phyloP scores from a whole-genome alignment of 2,113 vertebrate genomes.

The Anhinga rufa region DNA sequence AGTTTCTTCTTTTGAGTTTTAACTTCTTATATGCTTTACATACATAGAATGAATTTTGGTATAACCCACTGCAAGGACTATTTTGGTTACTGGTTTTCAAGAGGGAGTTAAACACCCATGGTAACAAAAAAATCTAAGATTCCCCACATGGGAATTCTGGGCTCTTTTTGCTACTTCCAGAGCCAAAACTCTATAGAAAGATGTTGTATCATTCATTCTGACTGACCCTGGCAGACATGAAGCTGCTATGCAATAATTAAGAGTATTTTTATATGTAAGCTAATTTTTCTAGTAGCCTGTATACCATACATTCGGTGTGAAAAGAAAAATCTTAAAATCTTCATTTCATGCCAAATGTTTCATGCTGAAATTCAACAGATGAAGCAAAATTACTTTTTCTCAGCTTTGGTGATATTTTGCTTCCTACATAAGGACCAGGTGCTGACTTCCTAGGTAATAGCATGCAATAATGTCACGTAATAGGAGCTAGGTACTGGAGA shows the following conservation, averaged over 20 bases:
- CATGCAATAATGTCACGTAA: neutral
- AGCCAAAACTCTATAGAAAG: neutral
- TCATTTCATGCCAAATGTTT: neutral
- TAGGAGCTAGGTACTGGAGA: neutral
- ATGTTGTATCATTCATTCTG: neutral
- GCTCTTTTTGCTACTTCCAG: neutral
- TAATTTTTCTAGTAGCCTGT: neutral
- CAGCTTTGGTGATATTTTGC: neutral
- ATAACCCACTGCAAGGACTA: neutral
- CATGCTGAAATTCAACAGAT: neutral
- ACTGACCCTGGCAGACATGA: neutral
- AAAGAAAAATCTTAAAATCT: neutral
- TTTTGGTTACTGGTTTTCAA: neutral
- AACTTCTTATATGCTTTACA: neutral
- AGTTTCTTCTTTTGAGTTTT: neutral
- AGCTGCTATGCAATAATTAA: neutral
- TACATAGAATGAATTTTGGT: neutral
- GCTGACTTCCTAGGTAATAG: neutral
- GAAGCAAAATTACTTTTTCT: neutral
- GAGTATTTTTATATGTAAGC: neutral
- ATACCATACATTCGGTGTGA: neutral
- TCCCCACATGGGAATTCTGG: neutral
- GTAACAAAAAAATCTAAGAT: neutral
- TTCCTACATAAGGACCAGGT: neutral
- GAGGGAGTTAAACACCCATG: neutral